Conservation (phyloP, 2,888 invertebrate species). For the Deroplatys truncata region DNA sequence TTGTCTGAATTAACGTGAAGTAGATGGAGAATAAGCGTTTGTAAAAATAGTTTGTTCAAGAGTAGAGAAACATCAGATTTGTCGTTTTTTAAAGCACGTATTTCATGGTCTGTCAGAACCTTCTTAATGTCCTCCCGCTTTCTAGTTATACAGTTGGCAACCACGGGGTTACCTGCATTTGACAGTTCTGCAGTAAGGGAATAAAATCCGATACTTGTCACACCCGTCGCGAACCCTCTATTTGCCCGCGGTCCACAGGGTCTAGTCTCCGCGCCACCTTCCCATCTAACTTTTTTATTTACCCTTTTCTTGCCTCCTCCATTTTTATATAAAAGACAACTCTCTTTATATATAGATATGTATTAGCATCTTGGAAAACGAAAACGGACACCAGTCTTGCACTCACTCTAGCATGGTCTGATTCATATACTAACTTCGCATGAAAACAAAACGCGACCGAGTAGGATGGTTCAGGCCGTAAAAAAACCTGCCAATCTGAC, state of each 20-base stretch:
- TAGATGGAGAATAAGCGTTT: too few relatives aligned
- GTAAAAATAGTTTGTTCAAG: too few relatives aligned
- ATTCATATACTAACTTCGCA: too few relatives aligned
- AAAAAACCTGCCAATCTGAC: too few relatives aligned
- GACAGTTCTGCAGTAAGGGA: background rate
- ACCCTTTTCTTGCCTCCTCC: background rate
- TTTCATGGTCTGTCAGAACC: too few relatives aligned
- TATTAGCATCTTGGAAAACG: background rate
- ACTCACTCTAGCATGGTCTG: background rate
- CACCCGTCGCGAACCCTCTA: background rate
- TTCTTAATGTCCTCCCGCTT: too few relatives aligned
- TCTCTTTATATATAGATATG: background rate
- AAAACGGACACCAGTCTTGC: background rate
- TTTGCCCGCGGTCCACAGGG: background rate
- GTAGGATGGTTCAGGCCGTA: too few relatives aligned
- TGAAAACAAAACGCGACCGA: too few relatives aligned
- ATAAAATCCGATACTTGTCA: background rate
- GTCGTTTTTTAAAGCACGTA: too few relatives aligned
- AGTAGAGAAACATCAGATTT: too few relatives aligned
- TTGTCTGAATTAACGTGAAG: too few relatives aligned
- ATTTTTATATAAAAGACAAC: background rate
- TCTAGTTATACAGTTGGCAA: too few relatives aligned
- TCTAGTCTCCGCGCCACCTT: background rate
- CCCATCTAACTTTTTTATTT: slow-evolving; percentile 6
- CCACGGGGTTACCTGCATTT: background rate